Conservation (phyloP, 2,888 invertebrate species). For the Germaria angustata region DNA sequence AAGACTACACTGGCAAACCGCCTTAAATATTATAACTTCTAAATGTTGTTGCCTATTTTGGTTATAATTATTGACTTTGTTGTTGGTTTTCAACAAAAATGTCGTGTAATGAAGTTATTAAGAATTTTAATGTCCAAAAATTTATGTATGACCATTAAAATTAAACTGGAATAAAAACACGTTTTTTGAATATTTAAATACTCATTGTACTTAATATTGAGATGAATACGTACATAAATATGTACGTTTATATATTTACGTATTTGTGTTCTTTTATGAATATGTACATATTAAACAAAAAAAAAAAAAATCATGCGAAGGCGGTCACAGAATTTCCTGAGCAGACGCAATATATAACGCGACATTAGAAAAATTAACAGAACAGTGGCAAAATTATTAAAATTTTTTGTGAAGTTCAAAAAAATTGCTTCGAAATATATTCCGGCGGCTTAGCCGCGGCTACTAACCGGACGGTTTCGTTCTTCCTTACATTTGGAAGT, state of each 20-base stretch:
- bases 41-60: neutral
- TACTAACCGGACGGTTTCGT: too few species aligned
- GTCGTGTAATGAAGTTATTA: constrained; percentile 77
- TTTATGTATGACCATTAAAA: constrained; percentile 76
- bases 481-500: too few species aligned
- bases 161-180: constrained; percentile 70
- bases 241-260: neutral
- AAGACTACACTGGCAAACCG: neutral
- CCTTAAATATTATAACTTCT: neutral
- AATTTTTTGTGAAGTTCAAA: neutral
- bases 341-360: neutral
- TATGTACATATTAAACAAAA: too few species aligned
- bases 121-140: constrained; percentile 74
- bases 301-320: neutral
- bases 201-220: constrained; percentile 28
- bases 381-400: neutral
- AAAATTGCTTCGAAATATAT: too few species aligned
- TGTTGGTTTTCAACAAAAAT: constrained; percentile 48
- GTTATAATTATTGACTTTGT: neutral
- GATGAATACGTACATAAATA: neutral
- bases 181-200: constrained; percentile 75
- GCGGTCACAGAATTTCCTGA: neutral
- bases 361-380: neutral
- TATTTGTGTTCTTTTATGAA: too few species aligned
- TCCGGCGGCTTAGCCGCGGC: too few species aligned